Conservation (phyloP, 92 coral and sea anemone species). For the Porites lobata region DNA sequence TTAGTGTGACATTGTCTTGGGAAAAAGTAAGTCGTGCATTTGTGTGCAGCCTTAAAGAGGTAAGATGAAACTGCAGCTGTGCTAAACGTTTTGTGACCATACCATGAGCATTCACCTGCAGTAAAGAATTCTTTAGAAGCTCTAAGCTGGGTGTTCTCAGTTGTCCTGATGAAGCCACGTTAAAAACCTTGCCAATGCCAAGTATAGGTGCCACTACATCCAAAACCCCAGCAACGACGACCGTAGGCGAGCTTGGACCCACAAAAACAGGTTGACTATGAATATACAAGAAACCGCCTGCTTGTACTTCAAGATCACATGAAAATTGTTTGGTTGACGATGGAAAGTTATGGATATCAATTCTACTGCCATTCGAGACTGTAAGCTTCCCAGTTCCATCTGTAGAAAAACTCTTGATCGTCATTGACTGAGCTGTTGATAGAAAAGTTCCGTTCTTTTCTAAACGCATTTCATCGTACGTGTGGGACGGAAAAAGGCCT, state of each 20-base stretch:
- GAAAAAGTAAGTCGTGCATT: slow-evolving; percentile 67
- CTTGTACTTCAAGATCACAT: slow-evolving; percentile 81
- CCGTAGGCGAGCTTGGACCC: slow-evolving; percentile 82
- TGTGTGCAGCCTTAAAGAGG: slow-evolving; percentile 48
- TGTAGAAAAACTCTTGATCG: slow-evolving; percentile 58
- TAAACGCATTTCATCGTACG: slow-evolving; percentile 70
- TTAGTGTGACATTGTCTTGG: slow-evolving; percentile 50
- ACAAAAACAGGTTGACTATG: slow-evolving; percentile 56
- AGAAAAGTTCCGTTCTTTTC: slow-evolving; percentile 68
- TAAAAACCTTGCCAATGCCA: slow-evolving; percentile 51
- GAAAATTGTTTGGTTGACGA: slow-evolving; percentile 35
- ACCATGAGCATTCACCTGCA: slow-evolving; percentile 52
- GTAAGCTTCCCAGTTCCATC: slow-evolving; percentile 88
- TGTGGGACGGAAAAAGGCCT: slow-evolving; percentile 15
- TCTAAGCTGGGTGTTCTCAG: slow-evolving; percentile 61
- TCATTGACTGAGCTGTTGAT: slow-evolving; percentile 44
- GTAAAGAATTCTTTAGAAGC: slow-evolving; percentile 55
- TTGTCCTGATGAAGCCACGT: slow-evolving; percentile 65
- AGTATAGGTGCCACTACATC: slow-evolving; percentile 61
- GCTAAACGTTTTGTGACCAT: slow-evolving; percentile 46
- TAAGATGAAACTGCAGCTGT: slow-evolving; percentile 59
- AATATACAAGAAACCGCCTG: slow-evolving; percentile 74
- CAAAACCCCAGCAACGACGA: slow-evolving; percentile 66
- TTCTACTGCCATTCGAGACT: slow-evolving; percentile 52
- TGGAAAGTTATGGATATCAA: slow-evolving; percentile 55